Conservation (phyloP, 2,888 invertebrate genomes). For the Amblyjoppa fuscipennis region DNA sequence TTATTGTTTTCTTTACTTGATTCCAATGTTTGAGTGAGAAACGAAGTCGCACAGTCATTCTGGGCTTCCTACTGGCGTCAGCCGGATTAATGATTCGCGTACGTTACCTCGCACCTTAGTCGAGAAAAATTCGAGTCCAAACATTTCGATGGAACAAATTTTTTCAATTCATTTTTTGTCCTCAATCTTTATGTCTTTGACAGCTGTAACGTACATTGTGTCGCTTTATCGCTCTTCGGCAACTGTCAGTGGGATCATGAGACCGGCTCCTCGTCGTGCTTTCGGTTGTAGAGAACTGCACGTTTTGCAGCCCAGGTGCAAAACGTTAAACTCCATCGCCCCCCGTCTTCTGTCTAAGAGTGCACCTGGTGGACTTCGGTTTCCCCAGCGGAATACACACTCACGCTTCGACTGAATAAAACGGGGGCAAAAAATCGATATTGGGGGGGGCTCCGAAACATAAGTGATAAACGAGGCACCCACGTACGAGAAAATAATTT, state of each 20-base stretch:
- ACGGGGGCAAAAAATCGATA: background rate
- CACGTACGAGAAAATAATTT: background rate
- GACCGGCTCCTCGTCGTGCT: slow-evolving; percentile 28
- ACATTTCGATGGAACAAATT: background rate
- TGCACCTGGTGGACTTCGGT: slow-evolving; percentile 56
- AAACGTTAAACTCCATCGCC: slow-evolving; percentile 40
- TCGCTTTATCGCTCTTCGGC: slow-evolving; percentile 55
- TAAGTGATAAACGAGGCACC: background rate
- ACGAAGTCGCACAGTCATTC: background rate
- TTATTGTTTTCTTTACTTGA: no score
- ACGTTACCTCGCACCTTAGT: background rate
- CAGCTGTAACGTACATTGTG: background rate
- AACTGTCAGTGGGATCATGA: slow-evolving; percentile 59
- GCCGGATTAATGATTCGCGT: background rate
- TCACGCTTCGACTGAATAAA: background rate
- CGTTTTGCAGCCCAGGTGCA: slow-evolving; percentile 56
- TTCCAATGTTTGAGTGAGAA: no score
- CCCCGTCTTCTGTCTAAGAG: slow-evolving; percentile 5
- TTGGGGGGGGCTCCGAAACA: background rate
- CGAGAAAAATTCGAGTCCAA: background rate
- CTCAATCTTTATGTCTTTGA: background rate
- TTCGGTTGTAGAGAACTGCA: slow-evolving; percentile 4
- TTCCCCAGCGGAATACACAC: slow-evolving; percentile 1
- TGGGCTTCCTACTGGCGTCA: background rate
- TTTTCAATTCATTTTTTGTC: slow-evolving; percentile 11